These are phyloP conservation scores for Cololabis saira DNA, from an alignment of 2,113 vertebrate species.

Conservation along the genomic window DNA sequence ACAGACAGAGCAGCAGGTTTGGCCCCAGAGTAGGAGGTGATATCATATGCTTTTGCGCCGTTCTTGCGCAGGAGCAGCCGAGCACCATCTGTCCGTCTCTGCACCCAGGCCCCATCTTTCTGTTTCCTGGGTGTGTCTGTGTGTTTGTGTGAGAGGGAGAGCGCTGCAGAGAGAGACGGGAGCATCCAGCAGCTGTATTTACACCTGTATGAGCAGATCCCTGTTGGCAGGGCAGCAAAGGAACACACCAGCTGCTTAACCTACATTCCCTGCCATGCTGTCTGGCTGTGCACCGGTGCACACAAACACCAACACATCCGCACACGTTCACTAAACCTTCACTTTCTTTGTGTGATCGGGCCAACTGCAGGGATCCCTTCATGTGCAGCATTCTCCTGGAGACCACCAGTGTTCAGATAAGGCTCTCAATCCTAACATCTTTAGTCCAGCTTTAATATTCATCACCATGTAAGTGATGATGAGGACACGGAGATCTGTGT, in stretches of 20 bases:
- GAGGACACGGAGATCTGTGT: no score
- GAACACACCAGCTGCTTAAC: constrained; percentile 88
- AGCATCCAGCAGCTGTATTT: constrained; percentile 89
- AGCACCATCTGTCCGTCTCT: constrained; percentile 73
- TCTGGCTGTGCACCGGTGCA: constrained; percentile 36
- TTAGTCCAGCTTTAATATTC: no score
- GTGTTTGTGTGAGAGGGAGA: constrained; percentile 6
- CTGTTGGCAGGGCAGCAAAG: constrained; percentile 83
- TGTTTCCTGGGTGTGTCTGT: constrained; percentile 22
- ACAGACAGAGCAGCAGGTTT: constrained; percentile 61
- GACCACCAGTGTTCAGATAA: constrained; percentile 35
- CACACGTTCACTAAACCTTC: constrained; percentile 25
- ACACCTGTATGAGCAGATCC: constrained; percentile 91
- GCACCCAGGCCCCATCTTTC: constrained; percentile 26
- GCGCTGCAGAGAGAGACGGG: neutral
- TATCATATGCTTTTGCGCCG: constrained; percentile 68
- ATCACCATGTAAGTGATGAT: no score
- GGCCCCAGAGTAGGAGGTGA: constrained; percentile 61
- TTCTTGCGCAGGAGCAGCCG: constrained; percentile 57
- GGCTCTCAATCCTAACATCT: no score
- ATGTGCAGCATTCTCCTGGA: neutral
- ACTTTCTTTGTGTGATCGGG: constrained; percentile 10
- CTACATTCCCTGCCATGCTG: constrained; percentile 55
- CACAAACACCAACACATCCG: constrained; percentile 25
- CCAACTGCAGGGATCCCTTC: neutral